Conservation (phyloP, 2,888 invertebrate genomes). For the Endomychus coccineus region DNA sequence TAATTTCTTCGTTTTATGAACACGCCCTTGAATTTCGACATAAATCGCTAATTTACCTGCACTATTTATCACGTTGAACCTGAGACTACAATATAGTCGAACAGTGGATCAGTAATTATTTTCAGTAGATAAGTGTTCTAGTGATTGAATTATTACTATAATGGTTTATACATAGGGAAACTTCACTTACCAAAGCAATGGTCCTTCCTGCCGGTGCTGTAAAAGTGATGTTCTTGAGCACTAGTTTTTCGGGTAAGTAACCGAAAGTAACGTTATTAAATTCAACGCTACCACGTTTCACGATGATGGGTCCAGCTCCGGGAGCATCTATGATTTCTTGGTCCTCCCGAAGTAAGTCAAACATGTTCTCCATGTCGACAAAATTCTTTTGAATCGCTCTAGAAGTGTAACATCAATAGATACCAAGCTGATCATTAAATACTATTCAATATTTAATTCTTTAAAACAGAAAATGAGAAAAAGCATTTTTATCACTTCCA, state of each 20-base stretch:
- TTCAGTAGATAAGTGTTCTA: too few species aligned
- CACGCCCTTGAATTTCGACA: too few species aligned
- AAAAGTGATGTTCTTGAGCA: constrained; percentile 73
- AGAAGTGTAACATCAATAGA: too few species aligned
- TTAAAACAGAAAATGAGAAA: too few species aligned
- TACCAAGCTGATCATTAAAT: constrained; percentile 15
- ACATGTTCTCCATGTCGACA: constrained; percentile 99
- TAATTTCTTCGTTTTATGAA: too few species aligned
- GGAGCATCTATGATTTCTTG: constrained; percentile 81
- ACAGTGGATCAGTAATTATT: too few species aligned
- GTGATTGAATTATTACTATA: too few species aligned
- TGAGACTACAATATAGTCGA: too few species aligned
- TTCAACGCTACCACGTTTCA: constrained; percentile 70
- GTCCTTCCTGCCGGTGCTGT: constrained; percentile 77
- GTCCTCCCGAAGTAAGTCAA: constrained; percentile 82
- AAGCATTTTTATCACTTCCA: too few species aligned
- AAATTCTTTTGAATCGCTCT: constrained; percentile 96
- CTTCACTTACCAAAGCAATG: constrained; percentile 61
- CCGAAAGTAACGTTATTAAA: constrained; percentile 87
- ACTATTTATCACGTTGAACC: too few species aligned
- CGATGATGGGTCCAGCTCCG: constrained; percentile 63
- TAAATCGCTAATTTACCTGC: too few species aligned
- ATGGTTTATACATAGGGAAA: too few species aligned
- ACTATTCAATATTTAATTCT: constrained; percentile 15
- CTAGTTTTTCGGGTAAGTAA: constrained; percentile 70